Percentiles rank a stretch among this genome's conserved stretches.
phyloP scores from a whole-genome alignment of 2,888 invertebrate genomes.

The Gastrophysa polygoni region DNA sequence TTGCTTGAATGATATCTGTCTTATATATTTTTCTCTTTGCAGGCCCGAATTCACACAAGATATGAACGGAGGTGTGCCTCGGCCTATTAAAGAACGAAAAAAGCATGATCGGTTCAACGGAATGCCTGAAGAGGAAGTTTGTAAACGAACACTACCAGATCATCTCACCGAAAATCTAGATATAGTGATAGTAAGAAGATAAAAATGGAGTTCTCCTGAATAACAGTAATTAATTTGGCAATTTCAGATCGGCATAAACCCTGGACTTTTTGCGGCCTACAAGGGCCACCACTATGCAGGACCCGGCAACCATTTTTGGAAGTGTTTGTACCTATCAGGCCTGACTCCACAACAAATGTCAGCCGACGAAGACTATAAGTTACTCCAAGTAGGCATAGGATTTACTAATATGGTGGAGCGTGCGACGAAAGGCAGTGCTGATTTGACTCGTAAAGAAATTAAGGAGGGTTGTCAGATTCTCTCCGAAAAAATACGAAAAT shows the following conservation, averaged over 20 bases:
- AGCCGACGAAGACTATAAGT: conserved; percentile 93
- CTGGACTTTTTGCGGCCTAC: conserved; percentile 95
- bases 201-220: background rate
- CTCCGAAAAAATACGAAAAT: conserved; percentile 87
- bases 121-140: conserved; percentile 96
- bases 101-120: conserved; percentile 95
- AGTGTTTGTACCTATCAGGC: conserved; percentile 93
- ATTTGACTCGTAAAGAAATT: conserved; percentile 91
- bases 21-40: conserved; percentile 11
- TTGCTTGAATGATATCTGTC: too few relatives aligned
- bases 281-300: conserved; percentile 99
- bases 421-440: conserved; percentile 95
- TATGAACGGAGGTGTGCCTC: conserved; percentile 62
- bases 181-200: conserved; percentile 93
- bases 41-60: conserved; percentile 54
- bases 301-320: conserved; percentile 99
- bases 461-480: conserved; percentile 91
- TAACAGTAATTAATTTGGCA: conserved; percentile 12
- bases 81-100: conserved; percentile 82
- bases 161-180: conserved; percentile 92
- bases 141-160: conserved; percentile 91
- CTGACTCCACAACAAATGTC: conserved; percentile 94
- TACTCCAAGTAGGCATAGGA: conserved; percentile 93
- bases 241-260: conserved; percentile 94
- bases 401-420: conserved; percentile 98